A percentile compares a stretch with the other conserved stretches of the same genome.
Conservation (phyloP, 2,888 invertebrate species). For the Acrobasis repandana region DNA sequence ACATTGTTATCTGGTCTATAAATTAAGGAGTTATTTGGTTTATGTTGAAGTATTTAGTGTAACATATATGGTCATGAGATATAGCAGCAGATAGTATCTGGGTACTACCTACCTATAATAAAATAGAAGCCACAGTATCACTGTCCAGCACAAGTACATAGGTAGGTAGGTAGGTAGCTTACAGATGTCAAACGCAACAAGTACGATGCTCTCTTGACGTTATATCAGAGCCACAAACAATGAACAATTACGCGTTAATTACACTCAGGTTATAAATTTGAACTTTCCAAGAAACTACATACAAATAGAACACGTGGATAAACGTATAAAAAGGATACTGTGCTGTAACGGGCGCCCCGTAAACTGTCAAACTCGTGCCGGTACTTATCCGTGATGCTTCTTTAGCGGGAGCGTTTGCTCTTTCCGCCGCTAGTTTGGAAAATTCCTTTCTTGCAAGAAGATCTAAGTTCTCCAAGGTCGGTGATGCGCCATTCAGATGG, state of each 20-base stretch:
- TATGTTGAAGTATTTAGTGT: not conserved
- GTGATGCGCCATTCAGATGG: slow-evolving; percentile 83
- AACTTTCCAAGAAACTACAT: slow-evolving; percentile 23
- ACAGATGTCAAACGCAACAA: slow-evolving; percentile 8
- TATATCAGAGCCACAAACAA: slow-evolving; percentile 15
- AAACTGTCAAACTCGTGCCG: slow-evolving; percentile 68
- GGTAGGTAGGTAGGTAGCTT: not conserved
- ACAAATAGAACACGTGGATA: slow-evolving; percentile 60
- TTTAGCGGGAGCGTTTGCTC: slow-evolving; percentile 56
- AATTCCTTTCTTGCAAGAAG: slow-evolving; percentile 86
- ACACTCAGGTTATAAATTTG: slow-evolving; percentile 14
- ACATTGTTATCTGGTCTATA: slow-evolving; percentile 72
- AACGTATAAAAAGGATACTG: slow-evolving; percentile 73
- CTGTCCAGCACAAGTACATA: not conserved
- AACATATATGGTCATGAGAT: not conserved
- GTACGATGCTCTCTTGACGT: slow-evolving; percentile 10
- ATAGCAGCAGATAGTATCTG: not conserved
- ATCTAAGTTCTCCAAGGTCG: slow-evolving; percentile 83
- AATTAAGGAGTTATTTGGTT: slow-evolving; percentile 43
- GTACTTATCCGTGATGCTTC: slow-evolving; percentile 61
- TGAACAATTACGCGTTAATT: slow-evolving; percentile 17
- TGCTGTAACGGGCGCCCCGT: slow-evolving; percentile 54
- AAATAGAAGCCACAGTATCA: not conserved
- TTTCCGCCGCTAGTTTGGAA: slow-evolving; percentile 71
- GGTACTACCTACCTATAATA: not conserved